Evolutionary conservation across 2,113 vertebrate genomes (phyloP).

Genomic region (Pelvicachromis taeniatus): DNA sequence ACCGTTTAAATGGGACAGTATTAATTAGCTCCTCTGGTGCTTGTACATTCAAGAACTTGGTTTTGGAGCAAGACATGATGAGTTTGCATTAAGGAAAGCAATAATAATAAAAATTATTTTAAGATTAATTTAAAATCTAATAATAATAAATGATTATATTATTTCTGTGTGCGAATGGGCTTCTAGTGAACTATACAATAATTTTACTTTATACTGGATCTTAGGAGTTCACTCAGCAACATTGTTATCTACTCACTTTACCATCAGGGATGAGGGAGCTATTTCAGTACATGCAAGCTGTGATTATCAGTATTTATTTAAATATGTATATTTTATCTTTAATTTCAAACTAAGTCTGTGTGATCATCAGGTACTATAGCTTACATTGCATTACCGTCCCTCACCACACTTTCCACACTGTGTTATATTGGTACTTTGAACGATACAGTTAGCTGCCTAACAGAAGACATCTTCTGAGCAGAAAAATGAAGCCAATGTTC

Average conservation of each 20-base stretch:
- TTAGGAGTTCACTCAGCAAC: background rate
- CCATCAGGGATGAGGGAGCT: background rate
- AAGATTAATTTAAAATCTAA: background rate
- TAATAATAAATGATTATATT: background rate
- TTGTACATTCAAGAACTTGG: background rate
- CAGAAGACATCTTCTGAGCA: background rate
- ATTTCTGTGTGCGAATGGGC: background rate
- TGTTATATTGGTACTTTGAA: background rate
- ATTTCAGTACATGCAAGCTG: background rate
- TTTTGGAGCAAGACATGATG: background rate
- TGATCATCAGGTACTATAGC: background rate
- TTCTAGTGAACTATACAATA: background rate
- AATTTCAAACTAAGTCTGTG: background rate
- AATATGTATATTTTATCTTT: background rate
- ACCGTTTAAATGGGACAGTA: slow-evolving; percentile 5
- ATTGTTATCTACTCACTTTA: background rate
- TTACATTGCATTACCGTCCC: background rate
- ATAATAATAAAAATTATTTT: background rate
- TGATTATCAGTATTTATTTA: background rate
- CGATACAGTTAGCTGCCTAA: background rate
- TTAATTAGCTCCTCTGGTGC: background rate
- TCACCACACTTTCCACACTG: background rate
- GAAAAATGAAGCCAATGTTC: background rate
- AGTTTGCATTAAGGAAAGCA: background rate
- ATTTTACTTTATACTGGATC: background rate